Base-by-base conservation (phyloP, 2,797 vertebrate genomes). In the Linurgus olivaceus region DNA sequence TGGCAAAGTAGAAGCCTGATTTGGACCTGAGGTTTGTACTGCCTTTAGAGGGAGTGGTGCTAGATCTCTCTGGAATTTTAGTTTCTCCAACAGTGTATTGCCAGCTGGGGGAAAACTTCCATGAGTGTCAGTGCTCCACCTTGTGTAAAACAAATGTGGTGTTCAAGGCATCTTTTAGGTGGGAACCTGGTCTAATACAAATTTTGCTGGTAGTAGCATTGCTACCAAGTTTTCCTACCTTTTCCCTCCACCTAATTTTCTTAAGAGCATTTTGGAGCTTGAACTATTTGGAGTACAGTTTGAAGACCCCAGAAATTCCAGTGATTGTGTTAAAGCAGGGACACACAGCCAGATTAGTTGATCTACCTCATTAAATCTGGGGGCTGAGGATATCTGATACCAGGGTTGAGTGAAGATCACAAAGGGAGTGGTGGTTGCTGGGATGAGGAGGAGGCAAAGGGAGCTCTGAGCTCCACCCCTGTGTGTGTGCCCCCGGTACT, bases 401-500 rank as follows among this genome's bases (percentile, higher is more conserved):
- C 25, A 38, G 29, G 20, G 16, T 1, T 63, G 35, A 72, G 23
- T 26, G 23, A 40, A 31, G 65, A 61, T 25, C 20, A 63, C 1
- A 31, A 8, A 23, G 35, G 24, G 4, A 17, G 6, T 26, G 40
- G n/a, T 24, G n/a, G 7, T 5, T 35, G 15, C 20, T 54, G 40
- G 40, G 13, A 16, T 13, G 44, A 15, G 20, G 31, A 35, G 77
- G 29, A 28, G 18, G 52, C 52, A 23, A 3, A 79, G 35, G 50
- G 35, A 40, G 62, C 29, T 57, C 4, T 40, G 62, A 10, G 31
- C 6, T 18, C 18, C 76, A 26, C 18, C 51, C 33, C 23, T 66
- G 42, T 13, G 50, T 2, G 0, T 45, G 48, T 44, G 26, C 2
- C n/a, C n/a, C 6, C 37, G 0, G 3, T 31, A 31, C 12, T 24